Evolutionary conservation across 2,888 invertebrate genomes (phyloP).

Genomic region (Ochropleura leucogaster): DNA sequence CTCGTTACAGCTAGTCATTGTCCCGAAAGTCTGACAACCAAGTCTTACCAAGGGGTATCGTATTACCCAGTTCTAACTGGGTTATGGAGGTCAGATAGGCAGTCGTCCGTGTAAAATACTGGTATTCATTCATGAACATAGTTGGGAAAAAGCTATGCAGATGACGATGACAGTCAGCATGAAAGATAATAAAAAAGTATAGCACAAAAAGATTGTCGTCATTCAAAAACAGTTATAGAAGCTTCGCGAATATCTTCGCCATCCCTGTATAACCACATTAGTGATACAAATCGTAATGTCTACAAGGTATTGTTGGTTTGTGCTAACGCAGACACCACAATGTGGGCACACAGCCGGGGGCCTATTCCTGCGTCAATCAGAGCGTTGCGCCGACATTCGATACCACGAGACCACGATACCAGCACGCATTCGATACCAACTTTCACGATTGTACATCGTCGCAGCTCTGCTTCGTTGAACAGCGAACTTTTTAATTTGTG

Average conservation of each 20-base stretch:
- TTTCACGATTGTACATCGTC: conserved; percentile 68
- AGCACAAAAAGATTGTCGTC: not conserved
- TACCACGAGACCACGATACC: conserved; percentile 63
- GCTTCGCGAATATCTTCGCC: not conserved
- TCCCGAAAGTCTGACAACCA: too few species aligned
- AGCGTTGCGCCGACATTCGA: conserved; percentile 68
- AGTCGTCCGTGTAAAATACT: too few species aligned
- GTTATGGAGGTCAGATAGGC: too few species aligned
- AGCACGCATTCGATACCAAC: conserved; percentile 67
- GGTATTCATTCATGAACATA: too few species aligned
- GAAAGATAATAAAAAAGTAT: too few species aligned
- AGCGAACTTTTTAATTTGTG: conserved; percentile 53
- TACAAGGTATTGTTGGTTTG: conserved; percentile 47
- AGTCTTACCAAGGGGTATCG: too few species aligned
- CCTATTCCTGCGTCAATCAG: conserved; percentile 72
- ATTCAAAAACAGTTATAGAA: not conserved
- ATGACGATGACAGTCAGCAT: too few species aligned
- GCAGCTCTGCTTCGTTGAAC: conserved; percentile 42
- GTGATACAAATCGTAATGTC: conserved; percentile 46
- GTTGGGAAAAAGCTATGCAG: too few species aligned
- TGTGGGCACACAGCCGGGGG: conserved; percentile 37
- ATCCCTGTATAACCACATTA: conserved; percentile 29
- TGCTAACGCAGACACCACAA: conserved; percentile 42
- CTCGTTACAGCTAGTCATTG: too few species aligned
- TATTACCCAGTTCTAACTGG: too few species aligned